A percentile compares a stretch with the other conserved stretches of the same genome.
These are phyloP conservation scores for Trissolcus japonicus DNA, from an alignment of 2,888 invertebrate species.

Conservation along the genomic window DNA sequence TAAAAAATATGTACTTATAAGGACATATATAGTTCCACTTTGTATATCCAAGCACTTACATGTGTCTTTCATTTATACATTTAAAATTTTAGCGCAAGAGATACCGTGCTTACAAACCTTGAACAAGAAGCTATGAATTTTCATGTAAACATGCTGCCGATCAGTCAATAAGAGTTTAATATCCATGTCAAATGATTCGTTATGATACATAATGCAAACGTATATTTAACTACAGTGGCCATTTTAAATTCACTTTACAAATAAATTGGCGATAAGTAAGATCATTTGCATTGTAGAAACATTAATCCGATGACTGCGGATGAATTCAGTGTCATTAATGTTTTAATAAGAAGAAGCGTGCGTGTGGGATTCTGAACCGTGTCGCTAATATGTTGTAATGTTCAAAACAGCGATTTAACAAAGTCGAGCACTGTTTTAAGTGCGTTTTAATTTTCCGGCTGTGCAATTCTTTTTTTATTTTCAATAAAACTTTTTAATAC, in stretches of 20 bases:
- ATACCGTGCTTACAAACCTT: constrained; percentile 3
- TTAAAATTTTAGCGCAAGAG: constrained; percentile 53
- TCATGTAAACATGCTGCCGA: constrained; percentile 19
- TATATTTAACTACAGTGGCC: constrained; percentile 48
- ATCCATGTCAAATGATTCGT: constrained; percentile 19
- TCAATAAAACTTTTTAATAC: no score
- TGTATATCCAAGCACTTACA: constrained; percentile 56
- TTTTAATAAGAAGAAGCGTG: constrained; percentile 21
- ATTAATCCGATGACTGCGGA: constrained; percentile 46
- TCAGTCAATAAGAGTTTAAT: constrained; percentile 31
- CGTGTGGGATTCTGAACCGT: constrained; percentile 43
- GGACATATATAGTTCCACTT: constrained; percentile 55
- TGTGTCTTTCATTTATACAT: constrained; percentile 62
- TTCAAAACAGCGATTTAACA: constrained; percentile 67
- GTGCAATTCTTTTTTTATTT: constrained; percentile 77
- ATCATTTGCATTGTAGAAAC: constrained; percentile 48
- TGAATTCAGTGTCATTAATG: constrained; percentile 26
- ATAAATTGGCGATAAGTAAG: constrained; percentile 17
- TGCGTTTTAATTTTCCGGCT: constrained; percentile 81
- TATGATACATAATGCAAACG: constrained; percentile 30
- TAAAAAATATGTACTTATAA: constrained; percentile 58
- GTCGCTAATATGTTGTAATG: constrained; percentile 67
- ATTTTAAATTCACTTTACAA: constrained; percentile 33
- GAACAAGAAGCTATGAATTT: constrained; percentile 10
- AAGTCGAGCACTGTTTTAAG: constrained; percentile 83